These are phyloP conservation scores for Cebuella pygmaea DNA, from an alignment of 2,797 vertebrate genomes.

Conservation along the genomic window DNA sequence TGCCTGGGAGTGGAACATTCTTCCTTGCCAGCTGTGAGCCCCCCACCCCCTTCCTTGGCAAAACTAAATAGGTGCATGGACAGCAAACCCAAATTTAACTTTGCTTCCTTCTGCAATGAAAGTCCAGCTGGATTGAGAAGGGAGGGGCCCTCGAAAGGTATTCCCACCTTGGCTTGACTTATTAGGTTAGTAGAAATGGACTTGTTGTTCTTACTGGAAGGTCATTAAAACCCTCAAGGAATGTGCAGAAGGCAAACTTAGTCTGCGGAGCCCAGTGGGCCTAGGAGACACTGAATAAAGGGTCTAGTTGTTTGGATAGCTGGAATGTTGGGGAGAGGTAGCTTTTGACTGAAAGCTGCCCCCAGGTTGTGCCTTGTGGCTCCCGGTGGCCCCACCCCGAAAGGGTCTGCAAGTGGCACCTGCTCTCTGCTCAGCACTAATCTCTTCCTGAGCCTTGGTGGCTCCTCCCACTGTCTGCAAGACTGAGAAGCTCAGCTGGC, in stretches of 20 bases:
- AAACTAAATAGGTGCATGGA: not conserved
- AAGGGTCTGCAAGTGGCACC: not conserved
- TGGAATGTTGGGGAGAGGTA: not conserved
- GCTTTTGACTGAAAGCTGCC: constrained; percentile 55
- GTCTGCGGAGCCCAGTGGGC: constrained; percentile 58
- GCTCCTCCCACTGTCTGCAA: not conserved
- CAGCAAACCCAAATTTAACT: constrained; percentile 51
- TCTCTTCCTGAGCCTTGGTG: not conserved
- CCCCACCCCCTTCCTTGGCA: not conserved
- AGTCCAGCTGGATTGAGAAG: constrained; percentile 33
- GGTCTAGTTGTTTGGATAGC: constrained; percentile 68
- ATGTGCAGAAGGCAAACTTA: constrained; percentile 60
- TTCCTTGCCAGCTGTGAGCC: not conserved
- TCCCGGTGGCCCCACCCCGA: not conserved
- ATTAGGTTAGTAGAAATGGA: constrained; percentile 57
- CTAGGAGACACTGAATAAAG: constrained; percentile 72
- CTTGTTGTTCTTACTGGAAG: constrained; percentile 61
- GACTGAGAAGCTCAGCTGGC: not conserved
- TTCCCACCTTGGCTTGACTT: constrained; percentile 53
- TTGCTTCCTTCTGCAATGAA: constrained; percentile 39
- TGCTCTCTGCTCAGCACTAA: not conserved
- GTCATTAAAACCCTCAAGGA: constrained; percentile 73
- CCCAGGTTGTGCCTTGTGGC: not conserved
- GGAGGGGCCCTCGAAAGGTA: constrained; percentile 54
- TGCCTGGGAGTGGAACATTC: not conserved